Evolutionary conservation across 1,140 invertebrate genomes (phyloP).

Genomic region (Hetaerina americana): DNA sequence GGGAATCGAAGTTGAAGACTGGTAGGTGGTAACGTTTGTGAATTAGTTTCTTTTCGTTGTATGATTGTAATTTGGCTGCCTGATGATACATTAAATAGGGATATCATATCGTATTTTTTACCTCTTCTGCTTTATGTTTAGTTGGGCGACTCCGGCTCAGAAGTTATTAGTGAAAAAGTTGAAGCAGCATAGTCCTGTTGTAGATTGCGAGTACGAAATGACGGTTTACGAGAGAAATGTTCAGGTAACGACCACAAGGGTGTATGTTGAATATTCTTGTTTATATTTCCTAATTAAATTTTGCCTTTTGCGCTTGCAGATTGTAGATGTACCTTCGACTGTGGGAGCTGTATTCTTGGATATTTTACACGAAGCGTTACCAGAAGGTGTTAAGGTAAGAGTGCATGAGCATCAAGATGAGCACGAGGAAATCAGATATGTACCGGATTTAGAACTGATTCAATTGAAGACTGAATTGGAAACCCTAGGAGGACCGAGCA

Average conservation of each 20-base stretch:
- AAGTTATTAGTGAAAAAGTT: conserved; percentile 49
- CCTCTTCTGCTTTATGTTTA: conserved; percentile 26
- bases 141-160: conserved; percentile 59
- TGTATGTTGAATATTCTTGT: not conserved
- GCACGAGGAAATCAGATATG: conserved; percentile 51
- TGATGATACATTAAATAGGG: not conserved
- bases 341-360: conserved; percentile 49
- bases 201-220: conserved; percentile 56
- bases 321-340: conserved; percentile 41
- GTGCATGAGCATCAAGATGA: conserved; percentile 43
- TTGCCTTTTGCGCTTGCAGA: conserved; percentile 23
- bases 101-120: conserved; percentile 14
- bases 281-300: not conserved
- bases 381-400: conserved; percentile 56
- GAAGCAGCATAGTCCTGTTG: conserved; percentile 47
- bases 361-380: conserved; percentile 51
- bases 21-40: conserved; percentile 31
- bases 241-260: conserved; percentile 33
- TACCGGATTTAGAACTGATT: conserved; percentile 63
- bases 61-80: conserved; percentile 2
- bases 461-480: conserved; percentile 48
- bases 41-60: conserved; percentile 3
- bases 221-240: conserved; percentile 65
- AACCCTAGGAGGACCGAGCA: conserved; percentile 13
- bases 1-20: conserved; percentile 60